Base-by-base conservation (phyloP, 2,888 invertebrate genomes). In the Parnassius mnemosyne region DNA sequence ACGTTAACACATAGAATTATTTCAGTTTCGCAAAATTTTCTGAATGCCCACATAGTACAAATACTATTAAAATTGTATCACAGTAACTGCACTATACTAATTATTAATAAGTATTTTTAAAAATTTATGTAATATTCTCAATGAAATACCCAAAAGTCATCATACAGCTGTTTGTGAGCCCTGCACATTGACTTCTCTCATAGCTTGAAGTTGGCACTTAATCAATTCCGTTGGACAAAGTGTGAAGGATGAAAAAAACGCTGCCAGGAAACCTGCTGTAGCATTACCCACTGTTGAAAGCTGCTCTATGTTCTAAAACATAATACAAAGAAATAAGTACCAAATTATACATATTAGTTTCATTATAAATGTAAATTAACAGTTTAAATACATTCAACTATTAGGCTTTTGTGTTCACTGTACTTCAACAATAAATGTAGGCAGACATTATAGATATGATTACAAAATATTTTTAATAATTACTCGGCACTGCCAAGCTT, bases 191-290 rank as follows among this genome's bases (percentile, higher is more conserved):
- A 95, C 93, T 89, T 99, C 99, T 69, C 96, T 92, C 93, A 97
- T 94, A 0, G 99, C 98, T 88, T 99, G 99, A 56, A 99, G 91
- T 74, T 97, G 95, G 84, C 99, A 99, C 88, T 99, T 99, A 68
- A 99, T 95, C 66, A 99, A 92, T 87, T 99, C 99, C 0, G 99
- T 99, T 0, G 99, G 99, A 76, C 99, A 99, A 25, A 99, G 93
- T 0, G 98, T 96, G 70, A 99, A 94, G 0, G 99, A 97, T 0
- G 99, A 98, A 84, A 99, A 99, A 84, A 99, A 98, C 2, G 99
- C 98, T 3, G 99, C 99, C 52, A 97, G 91, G 75, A 96, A 98
- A 2, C 99, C 99, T 1, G 99, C 96, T 52, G 94, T 93, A 0
- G 98, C 98, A 84, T 97, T 97, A 58, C 95, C 94, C 43, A 96